A percentile compares a stretch with the other conserved stretches of the same genome.
These are phyloP conservation scores for Halcyon chelicuti DNA, from an alignment of 2,797 vertebrate genomes.

Conservation along the genomic window DNA sequence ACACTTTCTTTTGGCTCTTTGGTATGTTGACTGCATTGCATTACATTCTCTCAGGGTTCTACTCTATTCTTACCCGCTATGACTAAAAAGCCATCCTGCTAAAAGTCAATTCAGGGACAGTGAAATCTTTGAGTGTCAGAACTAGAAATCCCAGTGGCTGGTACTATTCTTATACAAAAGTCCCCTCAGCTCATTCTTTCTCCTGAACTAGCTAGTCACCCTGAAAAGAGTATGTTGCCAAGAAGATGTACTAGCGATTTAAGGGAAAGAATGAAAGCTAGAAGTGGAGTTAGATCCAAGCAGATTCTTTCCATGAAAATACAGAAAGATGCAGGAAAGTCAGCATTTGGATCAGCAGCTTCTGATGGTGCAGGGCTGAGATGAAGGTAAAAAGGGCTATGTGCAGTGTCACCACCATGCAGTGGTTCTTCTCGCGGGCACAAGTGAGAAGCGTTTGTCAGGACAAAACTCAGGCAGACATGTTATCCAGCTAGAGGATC, in stretches of 20 bases:
- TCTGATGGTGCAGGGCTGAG: background rate
- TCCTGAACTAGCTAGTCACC: background rate
- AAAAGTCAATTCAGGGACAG: background rate
- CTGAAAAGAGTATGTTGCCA: background rate
- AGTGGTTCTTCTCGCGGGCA: background rate
- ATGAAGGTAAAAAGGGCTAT: background rate
- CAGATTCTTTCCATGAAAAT: background rate
- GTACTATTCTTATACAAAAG: background rate
- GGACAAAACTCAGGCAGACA: background rate
- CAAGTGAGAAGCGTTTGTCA: background rate
- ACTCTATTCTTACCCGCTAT: background rate
- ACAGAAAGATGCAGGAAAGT: background rate
- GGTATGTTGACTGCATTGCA: background rate
- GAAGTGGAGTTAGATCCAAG: background rate
- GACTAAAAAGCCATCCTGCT: background rate
- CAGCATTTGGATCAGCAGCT: background rate
- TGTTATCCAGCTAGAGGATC: background rate
- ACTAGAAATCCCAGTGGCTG: background rate
- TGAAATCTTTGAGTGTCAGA: background rate
- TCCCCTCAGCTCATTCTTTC: background rate
- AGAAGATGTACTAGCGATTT: background rate
- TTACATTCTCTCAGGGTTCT: background rate
- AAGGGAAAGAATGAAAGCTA: background rate
- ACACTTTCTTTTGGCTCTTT: constrained; percentile 40
- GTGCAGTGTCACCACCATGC: rapidly evolving